Base-by-base conservation (phyloP, 2,888 invertebrate genomes). In the Rhabditoides inermis region DNA sequence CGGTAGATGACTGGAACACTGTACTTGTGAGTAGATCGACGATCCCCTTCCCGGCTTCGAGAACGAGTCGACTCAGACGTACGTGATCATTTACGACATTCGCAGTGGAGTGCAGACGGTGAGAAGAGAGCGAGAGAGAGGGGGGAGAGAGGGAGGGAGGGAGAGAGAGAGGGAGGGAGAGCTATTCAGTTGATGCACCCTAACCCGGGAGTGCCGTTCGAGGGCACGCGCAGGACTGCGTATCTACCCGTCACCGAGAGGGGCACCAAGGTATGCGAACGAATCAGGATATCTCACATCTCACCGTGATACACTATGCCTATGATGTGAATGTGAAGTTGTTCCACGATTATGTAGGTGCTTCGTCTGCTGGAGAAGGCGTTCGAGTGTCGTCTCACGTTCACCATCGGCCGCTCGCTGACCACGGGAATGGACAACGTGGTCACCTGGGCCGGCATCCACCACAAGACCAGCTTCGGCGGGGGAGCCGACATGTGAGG, bases 401-500 rank as follows among this genome's bases (percentile, higher is more conserved):
- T 92, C 80, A 86, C 87, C 0, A 85, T 92, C 62, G 85, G 87
- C 51, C 83, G 86, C 41, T 90, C 90, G 1, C 84, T 85, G 54
- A 92, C 91, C 0, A 90, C 90, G 0, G 91, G 56, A 5, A 48
- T 44, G n/a, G 44, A 42, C 76, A 87, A 90, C 80, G 88, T 89
- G 56, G 87, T 91, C 51, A 85, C 88, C 42, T 92, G 92, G 92
- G 88, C 88, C 76, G 85, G 85, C 73, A 86, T 88, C 57, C 88
- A 88, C 72, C 88, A 88, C 77, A 88, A 88, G 78, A 88, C 88
- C 7, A 53, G 27, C 32, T 48, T 44, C 10, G 25, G 20, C 39
- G 68, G 67, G 23, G 45, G 78, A 35, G 55, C 70, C 10, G 39
- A 53, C 22, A 32, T 40, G 63, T 66, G 28, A 20, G 55, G 52